Evolutionary conservation across 2,888 invertebrate species (phyloP).

Genomic region (Poecilobothrus nobilitatus): DNA sequence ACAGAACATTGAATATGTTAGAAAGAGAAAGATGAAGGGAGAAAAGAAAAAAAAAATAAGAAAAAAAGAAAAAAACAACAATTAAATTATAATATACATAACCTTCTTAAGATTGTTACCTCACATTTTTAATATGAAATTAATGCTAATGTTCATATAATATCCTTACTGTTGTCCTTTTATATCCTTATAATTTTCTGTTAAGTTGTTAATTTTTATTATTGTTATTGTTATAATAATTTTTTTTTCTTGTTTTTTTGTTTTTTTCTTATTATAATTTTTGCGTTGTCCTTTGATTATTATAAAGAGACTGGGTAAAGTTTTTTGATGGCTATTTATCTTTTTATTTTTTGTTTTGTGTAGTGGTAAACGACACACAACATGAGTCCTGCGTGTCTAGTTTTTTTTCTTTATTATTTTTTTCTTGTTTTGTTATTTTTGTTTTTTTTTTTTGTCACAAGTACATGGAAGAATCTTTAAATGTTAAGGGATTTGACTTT

Average conservation of each 20-base stretch:
- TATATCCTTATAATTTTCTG: conserved; percentile 1
- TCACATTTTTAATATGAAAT: not conserved
- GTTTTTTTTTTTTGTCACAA: not conserved
- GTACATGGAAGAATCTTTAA: not conserved
- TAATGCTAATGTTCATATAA: not conserved
- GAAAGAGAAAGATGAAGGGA: too few species aligned
- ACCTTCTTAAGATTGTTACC: not conserved
- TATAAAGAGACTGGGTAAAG: not conserved
- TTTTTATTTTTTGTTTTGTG: not conserved
- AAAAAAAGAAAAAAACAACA: too few species aligned
- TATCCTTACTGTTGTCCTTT: not conserved
- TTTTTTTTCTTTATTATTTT: not conserved
- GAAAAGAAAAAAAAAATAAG: too few species aligned
- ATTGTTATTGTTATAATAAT: not conserved
- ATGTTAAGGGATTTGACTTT: not conserved
- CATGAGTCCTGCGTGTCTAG: conserved; percentile 18
- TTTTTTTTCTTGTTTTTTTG: not conserved
- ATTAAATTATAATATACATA: too few species aligned
- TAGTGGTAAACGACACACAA: conserved; percentile 12
- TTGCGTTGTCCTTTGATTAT: not conserved
- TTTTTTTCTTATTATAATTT: not conserved
- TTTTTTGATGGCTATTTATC: conserved; percentile 5
- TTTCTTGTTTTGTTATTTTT: not conserved
- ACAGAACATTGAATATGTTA: too few species aligned
- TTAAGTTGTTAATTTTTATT: conserved; percentile 2